A percentile compares a stretch with the other conserved stretches of the same genome.
phyloP scores from a whole-genome alignment of 2,113 vertebrate genomes.

The Bathybates hornii region DNA sequence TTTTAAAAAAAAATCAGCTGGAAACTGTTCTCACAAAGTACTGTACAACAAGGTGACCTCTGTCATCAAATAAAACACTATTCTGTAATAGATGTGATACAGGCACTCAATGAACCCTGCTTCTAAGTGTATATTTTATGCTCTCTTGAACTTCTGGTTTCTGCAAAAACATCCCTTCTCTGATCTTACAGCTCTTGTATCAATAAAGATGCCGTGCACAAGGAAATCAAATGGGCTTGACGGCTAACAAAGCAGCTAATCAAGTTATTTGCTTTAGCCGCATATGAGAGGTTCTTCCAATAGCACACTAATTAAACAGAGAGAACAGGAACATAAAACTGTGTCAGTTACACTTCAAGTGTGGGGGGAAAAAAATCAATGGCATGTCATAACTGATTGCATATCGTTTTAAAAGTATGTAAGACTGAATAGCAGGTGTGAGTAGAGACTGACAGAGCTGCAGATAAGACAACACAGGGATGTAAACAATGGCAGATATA shows the following conservation, averaged over 20 bases:
- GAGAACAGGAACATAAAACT: neutral
- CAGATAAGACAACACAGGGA: neutral
- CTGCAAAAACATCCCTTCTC: conserved; percentile 18
- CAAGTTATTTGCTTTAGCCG: neutral
- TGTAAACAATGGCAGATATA: neutral
- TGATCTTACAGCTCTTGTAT: neutral
- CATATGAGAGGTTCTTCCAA: neutral
- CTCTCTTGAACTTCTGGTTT: neutral
- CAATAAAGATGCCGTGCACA: conserved; percentile 2
- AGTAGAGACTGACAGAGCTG: neutral
- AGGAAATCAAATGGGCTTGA: neutral
- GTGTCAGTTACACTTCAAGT: neutral
- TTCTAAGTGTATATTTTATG: neutral
- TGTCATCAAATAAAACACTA: neutral
- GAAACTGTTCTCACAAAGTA: neutral
- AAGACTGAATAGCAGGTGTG: neutral
- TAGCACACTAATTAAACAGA: neutral
- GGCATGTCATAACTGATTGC: neutral
- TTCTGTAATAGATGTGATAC: neutral
- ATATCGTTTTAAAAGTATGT: neutral
- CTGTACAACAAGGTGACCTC: neutral
- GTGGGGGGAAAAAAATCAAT: rapidly evolving
- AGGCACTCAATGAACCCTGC: neutral
- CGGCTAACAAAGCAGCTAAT: neutral
- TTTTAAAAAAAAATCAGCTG: neutral